Conservation (phyloP, 2,888 invertebrate genomes). For the Platynereis dumerilii region DNA sequence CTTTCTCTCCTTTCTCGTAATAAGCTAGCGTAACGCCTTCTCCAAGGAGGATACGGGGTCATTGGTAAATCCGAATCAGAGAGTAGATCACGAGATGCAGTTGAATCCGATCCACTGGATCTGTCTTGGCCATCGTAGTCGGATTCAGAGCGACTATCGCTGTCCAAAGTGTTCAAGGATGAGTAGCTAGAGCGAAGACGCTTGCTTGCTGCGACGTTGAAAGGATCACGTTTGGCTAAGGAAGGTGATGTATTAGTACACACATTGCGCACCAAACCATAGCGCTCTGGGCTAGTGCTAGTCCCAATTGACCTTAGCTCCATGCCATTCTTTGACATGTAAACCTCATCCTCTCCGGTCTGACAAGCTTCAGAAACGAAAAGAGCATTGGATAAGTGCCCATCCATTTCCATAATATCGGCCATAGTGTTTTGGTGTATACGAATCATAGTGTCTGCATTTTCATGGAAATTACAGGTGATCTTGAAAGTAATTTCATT, state of each 20-base stretch:
- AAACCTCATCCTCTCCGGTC: conserved; percentile 6
- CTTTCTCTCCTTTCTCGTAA: conserved; percentile 28
- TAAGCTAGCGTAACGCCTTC: conserved; percentile 26
- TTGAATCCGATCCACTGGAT: conserved; percentile 8
- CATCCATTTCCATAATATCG: background rate
- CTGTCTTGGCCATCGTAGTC: conserved; percentile 11
- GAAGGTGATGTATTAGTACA: conserved; percentile 25
- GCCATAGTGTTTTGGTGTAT: too few species aligned
- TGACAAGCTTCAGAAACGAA: conserved; percentile 1
- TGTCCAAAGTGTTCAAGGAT: conserved; percentile 1
- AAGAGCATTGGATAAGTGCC: conserved; percentile 1
- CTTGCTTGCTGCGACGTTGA: background rate
- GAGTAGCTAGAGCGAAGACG: background rate
- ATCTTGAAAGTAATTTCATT: too few species aligned
- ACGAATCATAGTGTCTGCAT: background rate
- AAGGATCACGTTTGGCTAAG: background rate
- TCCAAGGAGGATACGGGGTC: background rate
- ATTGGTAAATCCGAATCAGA: conserved; percentile 8
- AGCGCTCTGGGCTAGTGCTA: conserved; percentile 22
- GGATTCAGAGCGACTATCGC: conserved; percentile 15
- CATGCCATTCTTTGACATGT: conserved; percentile 6
- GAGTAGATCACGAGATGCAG: conserved; percentile 4
- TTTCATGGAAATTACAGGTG: too few species aligned
- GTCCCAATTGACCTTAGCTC: conserved; percentile 19
- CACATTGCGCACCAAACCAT: conserved; percentile 18